Base-by-base conservation (phyloP, 2,797 vertebrate species). In the Rhadinocentrus ornatus region DNA sequence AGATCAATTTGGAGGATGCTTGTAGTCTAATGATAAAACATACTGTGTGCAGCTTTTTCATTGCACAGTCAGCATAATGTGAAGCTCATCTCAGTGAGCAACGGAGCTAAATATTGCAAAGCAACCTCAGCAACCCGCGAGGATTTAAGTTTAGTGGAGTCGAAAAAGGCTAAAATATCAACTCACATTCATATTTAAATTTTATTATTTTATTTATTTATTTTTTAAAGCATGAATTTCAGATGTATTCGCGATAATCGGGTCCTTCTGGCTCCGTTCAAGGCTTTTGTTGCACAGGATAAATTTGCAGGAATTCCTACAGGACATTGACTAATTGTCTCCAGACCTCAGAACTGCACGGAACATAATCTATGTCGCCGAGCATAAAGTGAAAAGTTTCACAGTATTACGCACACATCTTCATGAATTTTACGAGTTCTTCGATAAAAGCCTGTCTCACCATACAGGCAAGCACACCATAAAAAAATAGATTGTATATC, bases 21-120 rank as follows among this genome's bases (percentile, higher is more conserved):
- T 79, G 78, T 79, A 83, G 82, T 85, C 69, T 90, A 83, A 90
- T 87, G 78, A 90, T 86, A 87, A 87, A 91, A 88, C 85, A 87
- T 72, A 80, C 66, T 29, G 79, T 69, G 75, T 84, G 87, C 82
- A 75, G 80, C 71, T 70, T 79, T 75, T 75, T 64, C 70, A 41
- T 60, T 76, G 85, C 88, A 71, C 86, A 77, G 81, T 90, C 89
- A 91, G 89, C 91, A 90, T 75, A 83, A 84, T 64, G 77, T 48
- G 80, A 54, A 57, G 68, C 82, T 89, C 76, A 59, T 87, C 77
- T 83, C 75, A 61, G 53, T 71, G 82, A 75, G 86, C 69, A 44
- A 78, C 54, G 80, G 54, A 65, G 60, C 82, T 81, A 75, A 88
- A 84, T 77, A 78, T 77, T 83, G 73, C 81, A 86, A 75, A 80